Conservation (phyloP, 2,113 vertebrate species). For the Paramisgurnus dabryanus region DNA sequence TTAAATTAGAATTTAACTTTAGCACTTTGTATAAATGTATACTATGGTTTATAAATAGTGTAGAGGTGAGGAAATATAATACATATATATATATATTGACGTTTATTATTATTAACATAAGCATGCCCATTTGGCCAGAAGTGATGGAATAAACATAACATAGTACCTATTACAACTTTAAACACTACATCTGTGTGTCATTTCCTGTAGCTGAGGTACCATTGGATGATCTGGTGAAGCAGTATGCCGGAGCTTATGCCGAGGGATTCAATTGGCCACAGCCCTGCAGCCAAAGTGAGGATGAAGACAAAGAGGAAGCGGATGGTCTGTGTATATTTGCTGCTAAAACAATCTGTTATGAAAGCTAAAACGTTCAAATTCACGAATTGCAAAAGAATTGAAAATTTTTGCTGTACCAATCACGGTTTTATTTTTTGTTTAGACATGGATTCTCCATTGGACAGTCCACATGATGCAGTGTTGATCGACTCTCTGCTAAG, state of each 20-base stretch:
- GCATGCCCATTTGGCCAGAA: no score
- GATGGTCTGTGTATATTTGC: conserved; percentile 59
- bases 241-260: conserved; percentile 91
- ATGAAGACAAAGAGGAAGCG: conserved; percentile 84
- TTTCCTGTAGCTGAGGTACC: conserved; percentile 85
- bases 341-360: not conserved
- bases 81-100: no score
- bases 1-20: no score
- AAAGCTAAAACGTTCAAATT: not conserved
- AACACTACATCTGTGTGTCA: conserved; percentile 6
- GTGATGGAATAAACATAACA: no score
- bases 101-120: no score
- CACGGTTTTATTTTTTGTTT: not conserved
- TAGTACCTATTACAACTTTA: not conserved
- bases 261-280: conserved; percentile 89
- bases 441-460: conserved; percentile 72
- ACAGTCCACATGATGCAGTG: conserved; percentile 79
- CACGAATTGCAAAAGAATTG: not conserved
- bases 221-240: conserved; percentile 84
- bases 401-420: not conserved
- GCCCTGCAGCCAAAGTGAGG: conserved; percentile 76
- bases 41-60: no score
- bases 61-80: no score
- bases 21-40: no score
- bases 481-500: conserved; percentile 87